Base-by-base conservation (phyloP, 2,113 vertebrate genomes). In the Pontoporia blainvillei region DNA sequence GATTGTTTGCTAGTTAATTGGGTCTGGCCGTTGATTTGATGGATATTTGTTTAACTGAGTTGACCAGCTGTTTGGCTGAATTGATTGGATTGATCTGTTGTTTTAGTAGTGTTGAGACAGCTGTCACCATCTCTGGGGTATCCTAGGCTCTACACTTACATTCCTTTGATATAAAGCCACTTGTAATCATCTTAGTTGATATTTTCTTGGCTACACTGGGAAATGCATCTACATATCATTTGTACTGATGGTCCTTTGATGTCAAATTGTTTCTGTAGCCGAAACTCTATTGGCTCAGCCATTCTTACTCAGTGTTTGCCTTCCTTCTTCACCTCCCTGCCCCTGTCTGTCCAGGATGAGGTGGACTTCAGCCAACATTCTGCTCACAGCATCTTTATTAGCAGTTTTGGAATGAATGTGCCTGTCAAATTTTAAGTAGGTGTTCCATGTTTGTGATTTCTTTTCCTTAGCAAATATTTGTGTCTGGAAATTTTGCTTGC, bases 401-500 rank as follows among this genome's bases (percentile, higher is more conserved):
- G 54, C 9, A 72, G 18, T 18, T 92, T 17, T 34, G 13, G 59
- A 87, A 81, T 66, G 71, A 87, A 81, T 61, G 71, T 57, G 73
- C 78, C 21, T 44, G 44, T 41, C 86, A 94, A 90, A 86, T 79
- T 84, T 86, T 66, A 94, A 97, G 88, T 79, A 79, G 62, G 20
- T 92, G 86, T 90, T 81, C 14, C 27, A 59, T 52, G 87, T 84
- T 97, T 92, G 59, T 67, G 78, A 96, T 95, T 96, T 94, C n/a
- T 94, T 92, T 90, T 54, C 67, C 86, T 93, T 49, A 85, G 89
- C 86, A 93, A 97, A 96, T 97, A 49, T 97, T 96, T 95, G 78
- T 95, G 94, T 97, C 98, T 96, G 91, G 91, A 95, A 96, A 96
- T 82, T 95, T 96, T 85, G 34, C 44, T 93, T 89, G 41, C 41